A percentile compares a stretch with the other conserved stretches of the same genome.
These are phyloP conservation scores for Volucella inflata DNA, from an alignment of 2,888 invertebrate species.

Conservation along the genomic window DNA sequence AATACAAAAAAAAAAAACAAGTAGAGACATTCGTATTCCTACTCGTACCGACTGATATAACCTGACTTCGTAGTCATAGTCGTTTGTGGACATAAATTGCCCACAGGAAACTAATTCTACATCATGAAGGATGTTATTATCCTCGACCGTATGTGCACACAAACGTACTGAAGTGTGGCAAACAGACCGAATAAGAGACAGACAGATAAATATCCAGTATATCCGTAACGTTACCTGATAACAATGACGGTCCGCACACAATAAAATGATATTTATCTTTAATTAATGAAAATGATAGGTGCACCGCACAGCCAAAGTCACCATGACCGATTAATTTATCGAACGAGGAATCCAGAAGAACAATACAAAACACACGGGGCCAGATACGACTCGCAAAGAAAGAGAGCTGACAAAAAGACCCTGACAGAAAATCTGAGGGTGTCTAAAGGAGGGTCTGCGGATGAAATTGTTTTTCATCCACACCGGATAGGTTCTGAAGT, in stretches of 20 bases:
- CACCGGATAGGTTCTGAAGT: conserved; percentile 62
- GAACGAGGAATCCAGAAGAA: conserved; percentile 71
- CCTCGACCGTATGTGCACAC: conserved; percentile 48
- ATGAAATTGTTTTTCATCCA: conserved; percentile 65
- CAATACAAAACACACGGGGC: conserved; percentile 47
- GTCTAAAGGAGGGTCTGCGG: conserved; percentile 17
- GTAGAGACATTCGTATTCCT: conserved; percentile 2
- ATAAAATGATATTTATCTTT: conserved; percentile 75
- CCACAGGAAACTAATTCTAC: conserved; percentile 73
- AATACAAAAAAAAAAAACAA: neutral
- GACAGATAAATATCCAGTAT: conserved; percentile 46
- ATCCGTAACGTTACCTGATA: conserved; percentile 45
- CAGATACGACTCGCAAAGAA: neutral
- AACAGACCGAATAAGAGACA: neutral
- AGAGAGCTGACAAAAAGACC: conserved; percentile 11
- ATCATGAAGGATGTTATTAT: conserved; percentile 72
- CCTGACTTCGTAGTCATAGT: conserved; percentile 46
- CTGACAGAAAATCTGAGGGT: conserved; percentile 19
- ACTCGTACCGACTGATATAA: conserved; percentile 20
- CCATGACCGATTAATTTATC: conserved; percentile 76
- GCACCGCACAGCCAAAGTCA: conserved; percentile 69
- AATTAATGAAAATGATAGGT: conserved; percentile 76
- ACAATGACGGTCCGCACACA: conserved; percentile 71
- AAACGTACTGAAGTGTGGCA: neutral
- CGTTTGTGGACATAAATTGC: conserved; percentile 64